Conservation (phyloP, 2,113 vertebrate species). For the Triplophysa siluroides region DNA sequence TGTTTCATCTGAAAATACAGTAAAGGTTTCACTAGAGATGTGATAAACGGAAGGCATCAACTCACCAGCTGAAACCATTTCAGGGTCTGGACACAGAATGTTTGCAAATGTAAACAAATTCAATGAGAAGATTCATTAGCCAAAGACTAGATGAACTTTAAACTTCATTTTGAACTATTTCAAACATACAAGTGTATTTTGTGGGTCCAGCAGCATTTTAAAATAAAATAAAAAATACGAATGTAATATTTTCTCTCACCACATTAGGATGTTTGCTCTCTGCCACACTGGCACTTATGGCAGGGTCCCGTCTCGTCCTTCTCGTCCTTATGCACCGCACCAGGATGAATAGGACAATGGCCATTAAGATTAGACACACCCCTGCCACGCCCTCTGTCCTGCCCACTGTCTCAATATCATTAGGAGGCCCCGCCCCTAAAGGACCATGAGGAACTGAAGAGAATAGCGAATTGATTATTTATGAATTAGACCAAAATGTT, state of each 20-base stretch:
- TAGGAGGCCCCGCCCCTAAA: slow-evolving; percentile 37
- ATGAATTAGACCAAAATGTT: too few relatives aligned
- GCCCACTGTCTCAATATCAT: slow-evolving; percentile 45
- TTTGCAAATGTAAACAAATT: slow-evolving; percentile 38
- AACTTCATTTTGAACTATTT: too few relatives aligned
- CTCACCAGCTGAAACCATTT: slow-evolving; percentile 81
- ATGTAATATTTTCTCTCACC: slow-evolving; percentile 66
- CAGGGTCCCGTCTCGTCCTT: slow-evolving; percentile 63
- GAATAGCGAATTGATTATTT: neutral
- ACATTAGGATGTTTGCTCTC: slow-evolving; percentile 81
- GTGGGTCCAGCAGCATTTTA: too few relatives aligned
- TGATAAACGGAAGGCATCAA: slow-evolving; percentile 32
- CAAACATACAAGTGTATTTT: too few relatives aligned
- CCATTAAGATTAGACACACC: slow-evolving; percentile 59
- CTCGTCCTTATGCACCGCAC: slow-evolving; percentile 65
- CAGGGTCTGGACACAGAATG: slow-evolving; percentile 71
- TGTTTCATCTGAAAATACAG: neutral
- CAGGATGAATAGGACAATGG: slow-evolving; percentile 51
- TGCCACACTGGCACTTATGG: slow-evolving; percentile 72
- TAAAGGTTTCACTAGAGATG: neutral
- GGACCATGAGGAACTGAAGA: slow-evolving; percentile 64
- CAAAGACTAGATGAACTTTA: too few relatives aligned
- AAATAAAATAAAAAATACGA: too few relatives aligned
- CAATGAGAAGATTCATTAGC: too few relatives aligned
- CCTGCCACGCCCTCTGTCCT: slow-evolving; percentile 62